Evolutionary conservation across 2,888 invertebrate species (phyloP), one percentile per base, ranked within the genome.

Genomic region (Ophioninae sp.): DNA sequence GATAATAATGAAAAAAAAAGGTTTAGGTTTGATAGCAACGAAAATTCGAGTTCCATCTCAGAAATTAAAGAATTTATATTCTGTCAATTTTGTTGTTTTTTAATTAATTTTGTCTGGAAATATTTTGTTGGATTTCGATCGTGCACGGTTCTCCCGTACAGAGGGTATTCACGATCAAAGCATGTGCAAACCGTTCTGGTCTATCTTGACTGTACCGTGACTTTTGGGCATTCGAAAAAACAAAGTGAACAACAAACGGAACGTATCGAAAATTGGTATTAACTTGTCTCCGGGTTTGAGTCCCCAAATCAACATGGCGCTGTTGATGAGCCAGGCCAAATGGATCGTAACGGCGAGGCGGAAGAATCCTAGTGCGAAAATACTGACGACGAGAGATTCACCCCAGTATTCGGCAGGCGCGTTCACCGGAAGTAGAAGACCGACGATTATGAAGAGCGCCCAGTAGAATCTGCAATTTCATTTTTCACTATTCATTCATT

Each of bases 331-430:
- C 95, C 96, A 96, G 6, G 96, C 93, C 0, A 95, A 92, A 89
- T 97, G 95, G 0, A 95, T 90, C 0, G 95, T 94, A 8, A 97
- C 91, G 0, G 94, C 93, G 85, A 96, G 95, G 13, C 97, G 94
- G 83, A 97, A 90, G 90, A 96, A 95, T 10, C 96, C 96, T 7
- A 96, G 93, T 0, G 97, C 94, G 84, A 96, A 95, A 8, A 96
- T 90, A 0, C 96, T 93, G 61, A 94, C 94, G 20, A 94, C 86
- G 0, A 96, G 92, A 0, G 95, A 93, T 87, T 97, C 97, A 7
- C 95, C 95, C 96, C 96, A 97, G 91, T 97, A 97, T 91, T 96
- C 96, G 0, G 96, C 94, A 0, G 97, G 97, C 0, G 96, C 95
- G 90, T 97, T 97, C 20, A 97, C 92, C 0, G 97, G 97, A 50